Evolutionary conservation across 1,140 invertebrate genomes (phyloP), one percentile per base, ranked within the genome.

Genomic region (Penaeus indicus): DNA sequence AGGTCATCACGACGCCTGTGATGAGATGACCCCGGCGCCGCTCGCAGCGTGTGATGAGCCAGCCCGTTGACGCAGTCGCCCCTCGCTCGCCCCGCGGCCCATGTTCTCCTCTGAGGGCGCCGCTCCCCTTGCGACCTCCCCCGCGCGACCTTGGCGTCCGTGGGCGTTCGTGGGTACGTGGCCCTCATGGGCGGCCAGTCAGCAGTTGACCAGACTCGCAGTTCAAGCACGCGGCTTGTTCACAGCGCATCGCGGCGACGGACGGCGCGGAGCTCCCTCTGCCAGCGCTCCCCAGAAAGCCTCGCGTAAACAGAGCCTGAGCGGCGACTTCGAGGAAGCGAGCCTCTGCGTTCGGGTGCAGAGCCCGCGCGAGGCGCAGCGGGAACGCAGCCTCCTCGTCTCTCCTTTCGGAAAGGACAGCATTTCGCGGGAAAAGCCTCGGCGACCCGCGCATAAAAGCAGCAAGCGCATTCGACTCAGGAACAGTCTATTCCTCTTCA

Each of bases 111-210:
- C 80, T 27, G n/a, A 62, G 80, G 80, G 80, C 61, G 80, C 54
- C 62, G 80, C 80, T 62, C 61, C 61, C 38, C 80, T 61, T 62
- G 80, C 61, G 80, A 82, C 80, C 80, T 67, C 63, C 63, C 81
- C 21, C 42, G 63, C 19, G 62, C 61, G 62, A 83, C 81, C 81
- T 83, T 83, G 63, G 81, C n/a, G 16, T 22, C 42, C 38, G 25
- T 47, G 47, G 32, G 10, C 42, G n/a, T 54, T n/a, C 27, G 38
- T 13, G n/a, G 47, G 18, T 47, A 38, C 77, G 22, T 82, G 80
- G 63, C 62, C n/a, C 11, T 19, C 38, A 60, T 82, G n/a, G 61
- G 80, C 16, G 80, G 27, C 63, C 19, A 42, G 25, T 75, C 69
- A 75, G n/a, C 69, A n/a, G 69, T 25, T 72, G 16, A 16, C 38